A percentile compares a stretch with the other conserved stretches of the same genome.
phyloP scores from a whole-genome alignment of 2,888 invertebrate species.

The Acrobasis consociella region DNA sequence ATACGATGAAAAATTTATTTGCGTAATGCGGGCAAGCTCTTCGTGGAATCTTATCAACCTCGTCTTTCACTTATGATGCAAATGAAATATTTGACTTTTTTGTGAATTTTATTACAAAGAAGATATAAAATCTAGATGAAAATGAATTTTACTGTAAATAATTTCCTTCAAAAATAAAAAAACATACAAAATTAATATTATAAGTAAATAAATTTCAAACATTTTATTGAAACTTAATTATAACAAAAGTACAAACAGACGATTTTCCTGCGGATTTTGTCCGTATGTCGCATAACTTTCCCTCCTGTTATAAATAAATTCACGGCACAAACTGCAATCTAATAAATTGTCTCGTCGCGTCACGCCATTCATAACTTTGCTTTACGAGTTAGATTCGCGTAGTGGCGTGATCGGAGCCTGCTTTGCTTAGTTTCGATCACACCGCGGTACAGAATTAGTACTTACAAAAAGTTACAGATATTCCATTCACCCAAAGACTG shows the following conservation, averaged over 20 bases:
- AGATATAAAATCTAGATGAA: no score
- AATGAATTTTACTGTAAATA: no score
- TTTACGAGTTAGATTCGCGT: constrained; percentile 14
- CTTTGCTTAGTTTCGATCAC: constrained; percentile 2
- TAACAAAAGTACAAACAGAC: neutral
- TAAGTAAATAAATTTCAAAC: no score
- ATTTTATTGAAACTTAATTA: no score
- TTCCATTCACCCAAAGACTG: neutral
- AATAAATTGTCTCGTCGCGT: constrained; percentile 16
- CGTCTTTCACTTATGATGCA: no score
- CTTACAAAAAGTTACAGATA: neutral
- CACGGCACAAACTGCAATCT: constrained; percentile 11
- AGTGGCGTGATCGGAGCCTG: constrained; percentile 1
- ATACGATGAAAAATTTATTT: no score
- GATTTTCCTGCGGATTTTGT: neutral
- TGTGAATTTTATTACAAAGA: no score
- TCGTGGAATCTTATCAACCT: no score
- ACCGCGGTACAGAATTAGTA: neutral
- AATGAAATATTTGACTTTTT: no score
- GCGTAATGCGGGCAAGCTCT: no score
- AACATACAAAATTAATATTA: no score
- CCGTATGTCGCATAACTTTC: constrained; percentile 8
- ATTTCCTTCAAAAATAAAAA: no score
- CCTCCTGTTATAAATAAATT: constrained; percentile 5
- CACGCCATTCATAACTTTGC: constrained; percentile 17